These are phyloP conservation scores for Champsocephalus gunnari DNA, from an alignment of 2,797 vertebrate genomes.

Conservation along the genomic window DNA sequence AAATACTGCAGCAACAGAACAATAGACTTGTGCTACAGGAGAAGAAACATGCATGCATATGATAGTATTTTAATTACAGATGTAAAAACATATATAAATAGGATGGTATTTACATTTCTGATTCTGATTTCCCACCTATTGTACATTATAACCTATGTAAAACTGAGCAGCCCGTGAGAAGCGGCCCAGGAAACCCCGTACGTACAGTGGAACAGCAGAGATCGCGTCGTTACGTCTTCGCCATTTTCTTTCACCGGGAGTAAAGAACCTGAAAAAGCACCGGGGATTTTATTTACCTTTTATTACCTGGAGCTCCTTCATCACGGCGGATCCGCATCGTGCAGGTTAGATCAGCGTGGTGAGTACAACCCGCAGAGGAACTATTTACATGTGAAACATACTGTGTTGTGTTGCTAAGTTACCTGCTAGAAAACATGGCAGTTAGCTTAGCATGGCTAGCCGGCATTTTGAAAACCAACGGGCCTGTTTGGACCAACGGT, in stretches of 20 bases:
- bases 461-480: conserved; percentile 85
- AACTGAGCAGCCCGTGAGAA: conserved; percentile 74
- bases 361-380: not conserved
- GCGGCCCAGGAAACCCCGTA: conserved; percentile 83
- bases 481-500: conserved; percentile 46
- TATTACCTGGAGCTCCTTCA: conserved; percentile 32
- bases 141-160: conserved; percentile 13
- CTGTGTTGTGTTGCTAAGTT: not conserved
- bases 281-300: conserved; percentile 57
- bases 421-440: conserved; percentile 14
- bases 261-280: conserved; percentile 79
- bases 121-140: no score
- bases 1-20: no score
- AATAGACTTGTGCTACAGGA: no score
- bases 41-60: no score
- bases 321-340: conserved; percentile 58
- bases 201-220: conserved; percentile 71
- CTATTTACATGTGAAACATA: rapidly evolving
- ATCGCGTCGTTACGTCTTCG: conserved; percentile 75
- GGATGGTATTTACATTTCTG: no score
- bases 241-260: conserved; percentile 84
- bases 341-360: conserved; percentile 69
- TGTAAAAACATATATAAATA: no score
- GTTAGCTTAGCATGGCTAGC: conserved; percentile 52
- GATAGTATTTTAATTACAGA: no score